A percentile compares a stretch with the other conserved stretches of the same genome.
phyloP scores from a whole-genome alignment of 2,113 vertebrate species.

The Mellivora capensis region DNA sequence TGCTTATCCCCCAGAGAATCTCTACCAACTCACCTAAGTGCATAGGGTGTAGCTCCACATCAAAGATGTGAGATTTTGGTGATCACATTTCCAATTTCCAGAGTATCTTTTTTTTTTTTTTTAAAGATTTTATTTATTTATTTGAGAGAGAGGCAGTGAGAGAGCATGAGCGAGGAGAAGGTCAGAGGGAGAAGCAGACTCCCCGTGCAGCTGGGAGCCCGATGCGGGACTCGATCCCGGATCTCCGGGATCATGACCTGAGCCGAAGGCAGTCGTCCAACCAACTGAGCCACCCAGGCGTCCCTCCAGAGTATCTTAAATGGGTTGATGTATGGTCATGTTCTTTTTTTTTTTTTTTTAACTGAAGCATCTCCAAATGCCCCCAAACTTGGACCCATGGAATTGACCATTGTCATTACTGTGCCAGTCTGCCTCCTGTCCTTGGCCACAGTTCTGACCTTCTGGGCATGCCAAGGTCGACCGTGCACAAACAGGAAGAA shows the following conservation, averaged over 20 bases:
- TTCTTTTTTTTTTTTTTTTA: constrained; percentile 49
- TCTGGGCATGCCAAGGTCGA: constrained; percentile 80
- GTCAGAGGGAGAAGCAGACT: too few relatives aligned
- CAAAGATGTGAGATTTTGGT: neutral
- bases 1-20: neutral
- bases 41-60: neutral
- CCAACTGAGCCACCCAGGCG: too few relatives aligned
- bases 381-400: constrained; percentile 75
- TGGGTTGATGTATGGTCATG: neutral
- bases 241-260: too few relatives aligned
- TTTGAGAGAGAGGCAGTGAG: too few relatives aligned
- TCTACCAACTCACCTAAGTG: neutral
- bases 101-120: constrained; percentile 27
- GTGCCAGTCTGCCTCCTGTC: constrained; percentile 87
- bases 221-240: too few relatives aligned
- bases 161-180: too few relatives aligned
- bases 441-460: constrained; percentile 79
- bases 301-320: neutral
- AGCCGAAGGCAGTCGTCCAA: too few relatives aligned
- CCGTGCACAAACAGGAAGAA: constrained; percentile 79
- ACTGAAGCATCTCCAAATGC: constrained; percentile 69
- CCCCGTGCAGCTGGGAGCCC: too few relatives aligned
- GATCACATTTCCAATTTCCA: neutral
- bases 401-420: constrained; percentile 81
- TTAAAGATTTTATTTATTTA: too few relatives aligned